Evolutionary conservation across 2,113 vertebrate species (phyloP).

Genomic region (Phodopus roborovskii): DNA sequence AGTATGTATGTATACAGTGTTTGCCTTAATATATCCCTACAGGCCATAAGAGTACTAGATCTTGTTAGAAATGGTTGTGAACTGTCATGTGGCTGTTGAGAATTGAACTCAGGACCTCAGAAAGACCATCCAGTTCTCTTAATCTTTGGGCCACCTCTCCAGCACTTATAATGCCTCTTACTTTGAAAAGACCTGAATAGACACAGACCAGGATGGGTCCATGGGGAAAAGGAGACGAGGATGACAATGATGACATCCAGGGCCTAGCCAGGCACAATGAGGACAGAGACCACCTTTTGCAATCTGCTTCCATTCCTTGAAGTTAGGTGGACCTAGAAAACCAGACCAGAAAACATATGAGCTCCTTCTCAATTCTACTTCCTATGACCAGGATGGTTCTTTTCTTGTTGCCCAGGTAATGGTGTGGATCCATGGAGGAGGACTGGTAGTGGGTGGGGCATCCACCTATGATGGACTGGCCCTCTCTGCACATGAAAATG

Average conservation of each 20-base stretch:
- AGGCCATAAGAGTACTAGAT: no score
- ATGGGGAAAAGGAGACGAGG: neutral
- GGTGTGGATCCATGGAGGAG: slow-evolving; percentile 91
- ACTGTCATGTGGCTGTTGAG: no score
- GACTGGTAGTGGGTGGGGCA: slow-evolving; percentile 82
- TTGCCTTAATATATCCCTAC: no score
- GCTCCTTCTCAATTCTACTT: neutral
- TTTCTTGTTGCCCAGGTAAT: slow-evolving; percentile 85
- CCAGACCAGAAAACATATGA: neutral
- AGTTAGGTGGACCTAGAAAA: no score
- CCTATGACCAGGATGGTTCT: neutral
- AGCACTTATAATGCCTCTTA: neutral
- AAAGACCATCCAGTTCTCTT: no score
- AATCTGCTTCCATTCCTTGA: no score
- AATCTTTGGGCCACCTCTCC: no score
- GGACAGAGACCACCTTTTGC: no score
- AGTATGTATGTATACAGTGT: no score
- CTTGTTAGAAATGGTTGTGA: no score
- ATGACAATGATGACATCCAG: accelerated
- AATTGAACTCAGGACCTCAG: no score
- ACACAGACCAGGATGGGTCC: neutral
- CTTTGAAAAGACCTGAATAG: accelerated
- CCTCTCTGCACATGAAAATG: slow-evolving; percentile 87
- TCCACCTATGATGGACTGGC: slow-evolving; percentile 83
- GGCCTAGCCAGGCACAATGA: accelerated